Conservation (phyloP, 2,113 vertebrate species). For the Odobenus rosmarus region DNA sequence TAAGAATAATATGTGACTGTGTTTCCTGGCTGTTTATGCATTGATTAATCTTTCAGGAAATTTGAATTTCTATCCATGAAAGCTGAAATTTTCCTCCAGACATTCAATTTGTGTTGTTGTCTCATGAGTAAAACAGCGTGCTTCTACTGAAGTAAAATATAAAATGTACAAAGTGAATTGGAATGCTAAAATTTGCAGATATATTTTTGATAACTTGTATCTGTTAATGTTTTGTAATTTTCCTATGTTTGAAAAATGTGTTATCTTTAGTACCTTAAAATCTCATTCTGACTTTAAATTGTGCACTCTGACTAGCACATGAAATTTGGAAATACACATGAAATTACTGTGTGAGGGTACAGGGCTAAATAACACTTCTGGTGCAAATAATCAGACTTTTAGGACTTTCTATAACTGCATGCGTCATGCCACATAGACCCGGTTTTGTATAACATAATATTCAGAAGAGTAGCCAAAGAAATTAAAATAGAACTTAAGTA, state of each 20-base stretch:
- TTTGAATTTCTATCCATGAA: neutral
- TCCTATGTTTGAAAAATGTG: slow-evolving; percentile 10
- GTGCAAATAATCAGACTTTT: neutral
- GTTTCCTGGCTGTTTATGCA: neutral
- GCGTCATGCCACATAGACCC: neutral
- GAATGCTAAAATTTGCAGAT: neutral
- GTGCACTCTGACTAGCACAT: neutral
- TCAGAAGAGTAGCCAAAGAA: neutral
- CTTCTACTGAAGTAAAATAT: neutral
- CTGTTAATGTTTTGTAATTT: neutral
- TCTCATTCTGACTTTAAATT: neutral
- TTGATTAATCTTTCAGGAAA: slow-evolving; percentile 7
- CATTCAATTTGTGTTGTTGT: neutral
- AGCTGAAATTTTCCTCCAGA: slow-evolving; percentile 33
- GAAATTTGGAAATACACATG: neutral
- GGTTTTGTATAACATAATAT: neutral
- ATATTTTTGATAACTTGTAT: neutral
- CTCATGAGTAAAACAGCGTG: neutral
- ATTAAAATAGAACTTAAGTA: neutral
- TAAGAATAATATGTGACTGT: neutral
- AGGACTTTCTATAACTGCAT: neutral
- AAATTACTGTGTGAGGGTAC: neutral
- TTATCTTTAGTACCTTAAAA: neutral
- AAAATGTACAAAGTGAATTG: neutral
- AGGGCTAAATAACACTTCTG: neutral